Conservation (phyloP, 2,888 invertebrate species). For the Macaria liturata region DNA sequence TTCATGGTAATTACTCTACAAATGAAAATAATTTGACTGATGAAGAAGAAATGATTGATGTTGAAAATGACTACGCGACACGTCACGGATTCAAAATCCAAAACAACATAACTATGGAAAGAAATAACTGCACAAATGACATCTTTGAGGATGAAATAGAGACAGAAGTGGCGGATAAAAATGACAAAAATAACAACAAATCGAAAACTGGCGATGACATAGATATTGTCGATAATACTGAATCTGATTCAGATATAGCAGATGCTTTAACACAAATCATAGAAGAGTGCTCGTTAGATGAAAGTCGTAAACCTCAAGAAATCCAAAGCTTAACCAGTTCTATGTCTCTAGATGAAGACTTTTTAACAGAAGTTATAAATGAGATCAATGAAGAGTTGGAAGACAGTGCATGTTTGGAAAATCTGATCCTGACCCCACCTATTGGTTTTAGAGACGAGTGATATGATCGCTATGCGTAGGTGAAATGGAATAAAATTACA, state of each 20-base stretch:
- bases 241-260: slow-evolving; percentile 51
- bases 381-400: slow-evolving; percentile 60
- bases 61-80: no score
- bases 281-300: slow-evolving; percentile 48
- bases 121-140: background rate
- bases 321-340: slow-evolving; percentile 35
- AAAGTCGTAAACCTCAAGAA: background rate
- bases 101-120: background rate
- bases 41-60: background rate
- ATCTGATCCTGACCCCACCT: slow-evolving; percentile 64
- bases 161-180: background rate
- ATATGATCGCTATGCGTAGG: no score
- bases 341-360: slow-evolving; percentile 57
- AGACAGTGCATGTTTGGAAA: slow-evolving; percentile 36
- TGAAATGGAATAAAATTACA: no score
- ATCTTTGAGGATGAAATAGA: background rate
- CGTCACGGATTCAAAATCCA: no score
- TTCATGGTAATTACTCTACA: slow-evolving; percentile 3
- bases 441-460: slow-evolving; percentile 53
- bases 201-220: background rate
- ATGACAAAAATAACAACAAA: slow-evolving; percentile 1
- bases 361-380: slow-evolving; percentile 57
- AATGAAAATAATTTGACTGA: background rate
- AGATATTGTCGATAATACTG: slow-evolving; percentile 14
- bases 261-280: slow-evolving; percentile 68